Base-by-base conservation (phyloP, 2,888 invertebrate genomes). In the Pseudolycoriella hygida region DNA sequence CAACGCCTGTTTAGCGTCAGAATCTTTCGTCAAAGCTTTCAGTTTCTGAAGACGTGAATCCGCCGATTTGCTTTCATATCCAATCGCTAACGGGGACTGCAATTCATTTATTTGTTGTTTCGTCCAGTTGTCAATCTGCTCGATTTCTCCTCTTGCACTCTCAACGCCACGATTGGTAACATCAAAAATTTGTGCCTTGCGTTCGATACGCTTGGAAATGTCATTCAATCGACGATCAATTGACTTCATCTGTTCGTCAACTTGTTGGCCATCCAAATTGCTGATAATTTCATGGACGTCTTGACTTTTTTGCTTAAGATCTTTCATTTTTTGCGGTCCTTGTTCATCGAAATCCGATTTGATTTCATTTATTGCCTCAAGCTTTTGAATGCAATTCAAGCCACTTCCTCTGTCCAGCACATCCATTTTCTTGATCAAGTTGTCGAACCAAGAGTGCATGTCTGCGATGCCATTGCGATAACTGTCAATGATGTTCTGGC, bases 241-340 rank as follows among this genome's bases (percentile, higher is more conserved):
- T 0, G 84, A 80, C 60, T 86, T 87, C 60, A 86, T 72, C 73
- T 86, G 86, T 60, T 90, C 90, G 59, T 89, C 88, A 2, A 90
- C 80, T 67, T 90, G 89, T 58, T 90, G 88, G 0, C 84, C 81
- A 58, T 90, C 90, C 51, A 89, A 67, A 60, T 88, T 88, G 60
- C 84, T 87, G 11, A 88, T 83, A 19, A 84, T 77, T 50, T 83
- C 80, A 47, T 77, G 77, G 6, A 87, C 82, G 59, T 78, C 72
- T 1, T 73, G 69, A 2, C 80, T 80, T 42, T 83, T 71, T 40
- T 69, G 60, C 58, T 81, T 84, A 0, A 86, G 73, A 48, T 76
- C 74, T 37, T 78, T 77, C 17, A 88, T 68, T 55, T 78, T 77
- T 43, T 74, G 73, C 40, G 80, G 76, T 11, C 83, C 83, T 52